A percentile compares a stretch with the other conserved stretches of the same genome.
Evolutionary conservation across 2,888 invertebrate species (phyloP).

Genomic region (Bellardia pandia): DNA sequence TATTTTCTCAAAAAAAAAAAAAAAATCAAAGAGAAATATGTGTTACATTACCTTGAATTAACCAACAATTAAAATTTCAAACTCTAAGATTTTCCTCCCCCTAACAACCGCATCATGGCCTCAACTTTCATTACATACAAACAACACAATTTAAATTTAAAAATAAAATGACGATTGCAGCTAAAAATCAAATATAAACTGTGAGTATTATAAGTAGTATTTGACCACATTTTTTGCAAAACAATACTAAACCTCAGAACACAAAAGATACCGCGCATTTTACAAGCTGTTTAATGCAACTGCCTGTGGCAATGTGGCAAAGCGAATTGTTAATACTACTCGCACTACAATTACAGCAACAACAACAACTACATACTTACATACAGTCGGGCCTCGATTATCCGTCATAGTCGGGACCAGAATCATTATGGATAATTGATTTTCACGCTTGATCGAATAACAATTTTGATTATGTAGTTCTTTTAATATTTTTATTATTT

Average conservation of each 20-base stretch:
- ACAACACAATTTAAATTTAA: conserved; percentile 14
- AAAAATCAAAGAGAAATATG: too few relatives aligned
- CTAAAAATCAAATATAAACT: not conserved
- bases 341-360: conserved; percentile 10
- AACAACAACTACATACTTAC: not conserved
- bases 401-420: too few relatives aligned
- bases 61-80: not conserved
- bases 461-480: too few relatives aligned
- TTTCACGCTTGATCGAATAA: too few relatives aligned
- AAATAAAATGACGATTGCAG: conserved; percentile 22
- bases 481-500: too few relatives aligned
- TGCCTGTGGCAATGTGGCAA: conserved; percentile 48
- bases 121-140: not conserved
- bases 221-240: conserved; percentile 54
- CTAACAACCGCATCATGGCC: conserved; percentile 44
- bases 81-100: not conserved
- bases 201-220: conserved; percentile 39
- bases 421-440: too few relatives aligned
- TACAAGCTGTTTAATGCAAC: conserved; percentile 54
- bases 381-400: too few relatives aligned
- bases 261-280: conserved; percentile 62
- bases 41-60: too few relatives aligned
- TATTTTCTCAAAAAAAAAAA: too few relatives aligned
- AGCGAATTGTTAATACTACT: conserved; percentile 37
- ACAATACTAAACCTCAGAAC: conserved; percentile 49